Conservation (phyloP, 2,888 invertebrate species). For the Troglohyphantes excavatus region DNA sequence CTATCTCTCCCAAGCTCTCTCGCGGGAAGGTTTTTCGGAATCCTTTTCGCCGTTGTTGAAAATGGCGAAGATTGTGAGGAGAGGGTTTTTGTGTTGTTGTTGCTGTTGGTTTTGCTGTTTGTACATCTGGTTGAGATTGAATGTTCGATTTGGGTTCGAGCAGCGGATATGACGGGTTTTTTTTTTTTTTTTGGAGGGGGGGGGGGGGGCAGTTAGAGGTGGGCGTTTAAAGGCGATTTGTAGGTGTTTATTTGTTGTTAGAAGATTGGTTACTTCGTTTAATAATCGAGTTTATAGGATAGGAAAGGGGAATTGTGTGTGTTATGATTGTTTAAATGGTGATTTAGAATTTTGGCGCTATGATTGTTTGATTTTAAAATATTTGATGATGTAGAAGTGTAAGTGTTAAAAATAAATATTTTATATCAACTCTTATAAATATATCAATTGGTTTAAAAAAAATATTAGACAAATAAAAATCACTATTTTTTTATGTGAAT, state of each 20-base stretch:
- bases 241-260: conserved; percentile 13
- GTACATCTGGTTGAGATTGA: conserved; percentile 37
- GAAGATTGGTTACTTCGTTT: not conserved
- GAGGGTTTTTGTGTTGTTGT: not conserved
- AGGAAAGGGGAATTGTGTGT: no score
- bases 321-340: no score
- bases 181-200: conserved; percentile 20
- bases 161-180: conserved; percentile 1
- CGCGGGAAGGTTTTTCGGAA: conserved; percentile 40
- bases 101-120: not conserved
- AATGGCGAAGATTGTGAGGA: conserved; percentile 57
- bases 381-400: no score
- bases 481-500: no score
- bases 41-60: conserved; percentile 40
- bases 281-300: no score
- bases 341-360: no score
- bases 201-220: not conserved
- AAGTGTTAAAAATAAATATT: no score
- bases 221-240: conserved; percentile 36
- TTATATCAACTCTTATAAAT: no score
- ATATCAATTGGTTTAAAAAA: no score
- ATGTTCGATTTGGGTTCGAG: conserved; percentile 24
- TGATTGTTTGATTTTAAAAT: no score
- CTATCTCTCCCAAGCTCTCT: conserved; percentile 51
- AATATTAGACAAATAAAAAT: no score